Base-by-base conservation (phyloP, 2,888 invertebrate genomes). In the Cinara cedri region DNA sequence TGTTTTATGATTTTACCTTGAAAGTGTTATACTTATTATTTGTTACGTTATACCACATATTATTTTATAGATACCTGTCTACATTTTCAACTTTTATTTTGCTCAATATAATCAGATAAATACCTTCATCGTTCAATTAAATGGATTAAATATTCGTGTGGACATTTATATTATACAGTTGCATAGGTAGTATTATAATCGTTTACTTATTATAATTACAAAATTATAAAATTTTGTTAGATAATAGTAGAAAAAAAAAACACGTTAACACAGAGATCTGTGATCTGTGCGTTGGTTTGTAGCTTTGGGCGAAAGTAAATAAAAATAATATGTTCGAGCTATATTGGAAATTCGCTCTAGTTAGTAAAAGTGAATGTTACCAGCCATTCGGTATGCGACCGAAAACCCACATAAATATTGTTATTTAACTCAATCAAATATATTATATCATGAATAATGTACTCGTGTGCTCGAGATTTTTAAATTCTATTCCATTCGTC, bases 281-380 rank as follows among this genome's bases (percentile, higher is more conserved):
- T 19, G 8, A 19, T 24, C 44, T 16, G 6, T 1, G n/a, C 26
- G 66, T 68, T 51, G 51, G 19, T 62, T 72, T 10, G 60, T 42
- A 51, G 19, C 74, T 74, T 74, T 63, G 16, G 51, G 74, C 74
- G 74, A 74, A 74, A 74, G 74, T 63, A 74, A 74, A 74, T 34
- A 34, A 34, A 4, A 34, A 34, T 34, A 34, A 34, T 34, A 34
- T 34, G 6, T 49, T 21, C 16, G 14, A 72, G 14, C n/a, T 51
- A 11, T 63, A 74, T 42, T 51, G 62, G 51, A 74, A 51, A 74
- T 74, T 74, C 74, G 74, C 74, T 74, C 74, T 74, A 74, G 63
- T 74, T 74, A 63, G 34, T 34, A 74, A 63, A 74, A 74, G 74
- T 74, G 74, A 74, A 74, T 74, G 74, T 74, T 62, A 51, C 21